Evolutionary conservation across 2,113 vertebrate species (phyloP), one percentile per base, ranked within the genome.

Genomic region (Rhinogobius similis): DNA sequence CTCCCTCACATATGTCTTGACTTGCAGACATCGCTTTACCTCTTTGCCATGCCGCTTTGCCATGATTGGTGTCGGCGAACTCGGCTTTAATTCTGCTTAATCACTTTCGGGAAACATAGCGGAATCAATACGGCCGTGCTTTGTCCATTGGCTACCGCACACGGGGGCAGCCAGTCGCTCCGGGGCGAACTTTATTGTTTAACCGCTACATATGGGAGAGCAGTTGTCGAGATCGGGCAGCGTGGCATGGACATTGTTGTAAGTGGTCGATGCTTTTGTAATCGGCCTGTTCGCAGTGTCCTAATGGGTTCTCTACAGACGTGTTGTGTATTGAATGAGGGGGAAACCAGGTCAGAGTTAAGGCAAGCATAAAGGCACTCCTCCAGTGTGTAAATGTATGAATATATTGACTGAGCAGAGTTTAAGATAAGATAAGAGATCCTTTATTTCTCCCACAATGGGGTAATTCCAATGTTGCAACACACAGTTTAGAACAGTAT

Each of bases 11-110:
- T 73, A 79, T 82, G 78, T 84, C 52, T 82, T 78, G 70, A 86
- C 89, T 89, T 86, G 81, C 77, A 80, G 88, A 89, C 83, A 68
- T 87, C 73, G 85, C 78, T 76, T 88, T 86, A 83, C 87, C 84
- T 86, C 83, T n/a, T n/a, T n/a, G n/a, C n/a, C n/a, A n/a, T n/a
- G n/a, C n/a, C n/a, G n/a, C n/a, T n/a, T 50, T 74, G 88, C 79
- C 76, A 48, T 77, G 80, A 84, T 82, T 88, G 87, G 87, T 64
- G 69, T 90, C 87, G 84, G 82, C 77, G 71, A 68, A 78, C 77
- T 78, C 44, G 72, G 78, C 76, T 84, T 89, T 88, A 82, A 90
- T 88, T 88, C 83, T 68, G 78, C 68, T 83, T 87, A 86, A 90
- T 89, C 78, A 74, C 87, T 81, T 86, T 81, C 68, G 65, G 82